Percentiles rank a stretch among this genome's conserved stretches.
Evolutionary conservation across 1,140 invertebrate species (phyloP).

Genomic region (Saccostrea cuccullata): DNA sequence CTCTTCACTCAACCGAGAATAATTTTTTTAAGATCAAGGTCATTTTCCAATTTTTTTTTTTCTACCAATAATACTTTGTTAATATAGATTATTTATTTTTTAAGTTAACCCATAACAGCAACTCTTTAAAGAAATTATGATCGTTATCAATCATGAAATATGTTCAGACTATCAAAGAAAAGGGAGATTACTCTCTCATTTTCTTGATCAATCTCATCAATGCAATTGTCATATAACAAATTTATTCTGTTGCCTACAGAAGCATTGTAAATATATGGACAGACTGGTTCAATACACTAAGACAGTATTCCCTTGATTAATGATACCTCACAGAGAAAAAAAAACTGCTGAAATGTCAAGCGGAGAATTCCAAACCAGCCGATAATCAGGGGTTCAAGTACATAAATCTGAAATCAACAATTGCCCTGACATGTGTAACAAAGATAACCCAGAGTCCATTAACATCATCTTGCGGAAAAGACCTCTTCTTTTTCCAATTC

Average conservation of each 20-base stretch:
- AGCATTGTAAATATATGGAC: background rate
- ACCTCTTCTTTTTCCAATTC: background rate
- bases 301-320: background rate
- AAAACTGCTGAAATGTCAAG: constrained; percentile 20
- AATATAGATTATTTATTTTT: too few species aligned
- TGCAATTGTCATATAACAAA: background rate
- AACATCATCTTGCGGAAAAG: background rate
- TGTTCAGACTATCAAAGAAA: background rate
- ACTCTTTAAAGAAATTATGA: too few species aligned
- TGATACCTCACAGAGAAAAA: background rate
- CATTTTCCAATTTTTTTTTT: too few species aligned
- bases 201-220: background rate
- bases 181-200: background rate
- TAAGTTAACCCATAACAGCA: too few species aligned
- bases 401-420: constrained; percentile 29
- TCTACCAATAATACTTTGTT: too few species aligned
- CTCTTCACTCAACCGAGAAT: too few species aligned
- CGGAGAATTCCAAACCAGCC: constrained; percentile 6
- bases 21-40: too few species aligned
- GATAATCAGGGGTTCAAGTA: constrained; percentile 26
- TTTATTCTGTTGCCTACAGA: background rate
- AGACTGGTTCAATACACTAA: background rate
- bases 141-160: too few species aligned
- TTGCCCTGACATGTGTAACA: constrained; percentile 12
- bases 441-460: constrained; percentile 21